Base-by-base conservation (phyloP, 2,888 invertebrate species). In the Gymnocheta viridis region DNA sequence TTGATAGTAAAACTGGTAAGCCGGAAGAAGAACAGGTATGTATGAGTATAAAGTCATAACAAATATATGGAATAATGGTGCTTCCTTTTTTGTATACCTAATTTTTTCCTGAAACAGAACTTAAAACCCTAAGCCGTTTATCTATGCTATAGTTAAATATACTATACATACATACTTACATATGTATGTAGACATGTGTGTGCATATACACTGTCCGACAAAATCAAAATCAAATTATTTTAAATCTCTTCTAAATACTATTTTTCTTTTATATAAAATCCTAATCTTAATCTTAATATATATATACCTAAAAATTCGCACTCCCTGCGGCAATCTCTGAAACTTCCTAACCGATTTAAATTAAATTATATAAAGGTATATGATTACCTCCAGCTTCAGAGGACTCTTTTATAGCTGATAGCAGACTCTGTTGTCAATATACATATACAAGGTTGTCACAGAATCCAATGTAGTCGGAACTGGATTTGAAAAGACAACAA, bases 1-100 rank as follows among this genome's bases (percentile, higher is more conserved):
- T 90, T 78, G 87, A 86, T 66, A 83, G 88, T 70, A 87, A 87
- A 58, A 84, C 87, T 44, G 87, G 87, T 49, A 90, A 90, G 62
- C 91, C 90, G 67, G 91, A 91, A 86, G 88, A 91, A 82, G 92
- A 92, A 88, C 87, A 89, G 87, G 91, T 92, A 88, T 88, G 90
- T 89, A 87, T 44, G 12, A n/a, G 7, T n/a, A 60, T 6, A n/a
- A 38, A 17, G n/a, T 6, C 7, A 60, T 54, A 35, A 19, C 9
- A 32, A 19, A 38, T 22, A 49, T 17, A 56, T 41, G 22, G 32
- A 60, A 60, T 35, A 32, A 32, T 10, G 17, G 9, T 19, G 17
- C 69, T 64, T 70, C n/a, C 24, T 56, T 49, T 44, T 6, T 44
- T 49, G 77, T 35, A 44, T 67, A 27, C 6, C 14, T 24, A 12